Evolutionary conservation across 1,140 invertebrate species (phyloP).

Genomic region (Trissolcus basalis): DNA sequence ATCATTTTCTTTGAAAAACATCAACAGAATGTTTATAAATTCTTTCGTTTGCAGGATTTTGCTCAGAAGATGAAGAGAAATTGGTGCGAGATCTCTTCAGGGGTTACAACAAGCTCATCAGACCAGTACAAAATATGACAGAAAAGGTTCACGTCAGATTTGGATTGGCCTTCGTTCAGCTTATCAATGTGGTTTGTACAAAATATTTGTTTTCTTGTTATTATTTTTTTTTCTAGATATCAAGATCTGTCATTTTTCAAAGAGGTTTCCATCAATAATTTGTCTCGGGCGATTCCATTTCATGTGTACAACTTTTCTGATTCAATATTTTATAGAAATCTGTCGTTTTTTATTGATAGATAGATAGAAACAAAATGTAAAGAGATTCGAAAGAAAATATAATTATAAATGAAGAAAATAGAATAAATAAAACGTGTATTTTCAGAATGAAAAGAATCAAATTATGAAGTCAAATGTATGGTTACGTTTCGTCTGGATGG

Average conservation of each 20-base stretch:
- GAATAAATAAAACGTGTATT: not conserved
- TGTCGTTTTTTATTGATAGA: not conserved
- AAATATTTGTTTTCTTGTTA: not conserved
- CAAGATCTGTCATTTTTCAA: not conserved
- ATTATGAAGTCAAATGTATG: slow-evolving; percentile 99
- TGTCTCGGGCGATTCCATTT: not conserved
- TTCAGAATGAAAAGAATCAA: slow-evolving; percentile 98
- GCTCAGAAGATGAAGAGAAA: slow-evolving; percentile 96
- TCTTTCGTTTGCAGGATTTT: slow-evolving; percentile 77
- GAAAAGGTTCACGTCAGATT: slow-evolving; percentile 97
- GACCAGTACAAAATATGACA: slow-evolving; percentile 98
- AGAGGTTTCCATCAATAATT: no score
- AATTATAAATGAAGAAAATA: not conserved
- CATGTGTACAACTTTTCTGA: not conserved
- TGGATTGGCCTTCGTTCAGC: slow-evolving; percentile 97
- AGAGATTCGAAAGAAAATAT: no score
- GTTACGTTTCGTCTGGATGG: slow-evolving; percentile 97
- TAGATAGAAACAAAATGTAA: no score
- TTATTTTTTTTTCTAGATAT: not conserved
- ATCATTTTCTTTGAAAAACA: not conserved
- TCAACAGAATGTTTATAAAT: slow-evolving; percentile 5
- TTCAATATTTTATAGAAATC: not conserved
- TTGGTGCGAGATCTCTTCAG: slow-evolving; percentile 97
- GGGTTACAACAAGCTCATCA: slow-evolving; percentile 99
- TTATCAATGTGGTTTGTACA: slow-evolving; percentile 94